Conservation (phyloP, 2,797 vertebrate species). For the Typhlichthys eigenmanni region DNA sequence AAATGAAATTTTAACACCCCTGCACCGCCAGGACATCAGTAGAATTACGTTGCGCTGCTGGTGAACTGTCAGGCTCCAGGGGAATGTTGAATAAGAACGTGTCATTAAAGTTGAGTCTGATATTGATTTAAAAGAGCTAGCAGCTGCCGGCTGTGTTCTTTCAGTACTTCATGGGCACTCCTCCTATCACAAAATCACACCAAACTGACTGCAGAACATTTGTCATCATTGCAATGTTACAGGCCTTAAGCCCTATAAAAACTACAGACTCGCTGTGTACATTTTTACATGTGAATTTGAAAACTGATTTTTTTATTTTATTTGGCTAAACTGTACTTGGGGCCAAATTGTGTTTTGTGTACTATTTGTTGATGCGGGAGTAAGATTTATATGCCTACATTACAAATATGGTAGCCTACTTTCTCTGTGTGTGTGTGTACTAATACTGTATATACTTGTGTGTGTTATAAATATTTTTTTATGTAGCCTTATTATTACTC, state of each 20-base stretch:
- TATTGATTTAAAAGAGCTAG: conserved; percentile 61
- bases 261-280: conserved; percentile 27
- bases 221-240: conserved; percentile 23
- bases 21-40: conserved; percentile 30
- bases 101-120: conserved; percentile 51
- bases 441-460: too few relatives aligned
- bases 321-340: conserved; percentile 5
- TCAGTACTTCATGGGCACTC: conserved; percentile 5
- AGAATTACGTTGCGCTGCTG: conserved; percentile 33
- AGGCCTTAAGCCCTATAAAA: conserved; percentile 10
- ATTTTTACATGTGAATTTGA: conserved; percentile 8
- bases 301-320: neutral
- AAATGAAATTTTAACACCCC: conserved; percentile 45
- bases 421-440: too few relatives aligned
- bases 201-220: conserved; percentile 36
- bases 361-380: neutral
- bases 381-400: too few relatives aligned
- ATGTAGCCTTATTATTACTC: neutral
- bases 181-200: conserved; percentile 35
- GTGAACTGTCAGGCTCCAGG: conserved; percentile 44
- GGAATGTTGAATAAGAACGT: conserved; percentile 38
- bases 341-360: neutral
- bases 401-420: too few relatives aligned
- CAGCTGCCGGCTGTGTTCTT: conserved; percentile 35
- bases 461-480: neutral